A percentile compares a stretch with the other conserved stretches of the same genome.
Evolutionary conservation across 1,140 invertebrate genomes (phyloP).

Genomic region (Chelonus insularis): DNA sequence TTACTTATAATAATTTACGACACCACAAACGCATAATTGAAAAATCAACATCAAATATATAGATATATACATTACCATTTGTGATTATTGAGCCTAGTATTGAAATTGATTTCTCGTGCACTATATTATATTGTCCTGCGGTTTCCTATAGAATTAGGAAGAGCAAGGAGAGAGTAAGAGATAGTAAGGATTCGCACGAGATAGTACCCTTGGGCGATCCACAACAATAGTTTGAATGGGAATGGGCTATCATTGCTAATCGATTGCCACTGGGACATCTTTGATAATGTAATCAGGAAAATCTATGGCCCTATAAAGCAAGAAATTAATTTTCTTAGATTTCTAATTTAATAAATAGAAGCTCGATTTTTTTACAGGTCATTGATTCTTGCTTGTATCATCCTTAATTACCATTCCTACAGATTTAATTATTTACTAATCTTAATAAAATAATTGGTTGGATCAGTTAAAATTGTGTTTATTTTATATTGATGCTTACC

Average conservation of each 20-base stretch:
- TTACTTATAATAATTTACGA: no score
- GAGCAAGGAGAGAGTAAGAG: constrained; percentile 15
- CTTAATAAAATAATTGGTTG: no score
- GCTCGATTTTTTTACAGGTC: no score
- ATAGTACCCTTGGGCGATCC: constrained; percentile 11
- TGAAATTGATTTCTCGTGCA: constrained; percentile 4
- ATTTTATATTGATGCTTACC: no score
- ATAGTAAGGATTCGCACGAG: not conserved
- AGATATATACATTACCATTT: not conserved
- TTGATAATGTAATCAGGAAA: constrained; percentile 50
- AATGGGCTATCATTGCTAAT: constrained; percentile 45
- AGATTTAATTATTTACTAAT: no score
- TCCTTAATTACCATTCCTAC: no score
- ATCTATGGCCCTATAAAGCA: constrained; percentile 43
- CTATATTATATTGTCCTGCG: not conserved
- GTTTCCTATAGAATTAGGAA: not conserved
- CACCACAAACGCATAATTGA: no score
- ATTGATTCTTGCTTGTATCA: no score
- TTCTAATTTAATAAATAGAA: not conserved
- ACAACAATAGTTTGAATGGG: constrained; percentile 28
- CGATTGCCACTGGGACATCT: constrained; percentile 49
- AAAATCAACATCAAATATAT: no score
- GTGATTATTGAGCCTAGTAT: not conserved
- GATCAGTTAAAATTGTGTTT: no score
- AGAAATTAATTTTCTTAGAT: not conserved